Percentiles rank a stretch among this genome's conserved stretches.
Evolutionary conservation across 2,888 invertebrate species (phyloP).

Genomic region (Tolmerus cingulatus): DNA sequence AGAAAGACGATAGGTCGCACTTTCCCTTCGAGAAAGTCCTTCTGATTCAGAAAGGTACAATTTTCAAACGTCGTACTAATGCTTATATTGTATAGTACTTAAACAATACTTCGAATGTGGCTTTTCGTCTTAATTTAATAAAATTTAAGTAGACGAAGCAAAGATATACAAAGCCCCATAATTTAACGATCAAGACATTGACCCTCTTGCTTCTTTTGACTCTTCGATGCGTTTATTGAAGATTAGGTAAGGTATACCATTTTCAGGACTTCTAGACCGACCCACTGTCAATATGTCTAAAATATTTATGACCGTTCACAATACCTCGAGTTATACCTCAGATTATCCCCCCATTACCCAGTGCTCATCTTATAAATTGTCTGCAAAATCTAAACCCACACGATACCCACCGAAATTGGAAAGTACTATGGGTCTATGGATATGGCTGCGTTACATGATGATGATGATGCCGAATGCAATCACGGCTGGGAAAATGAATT

Average conservation of each 20-base stretch:
- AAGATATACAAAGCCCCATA: background rate
- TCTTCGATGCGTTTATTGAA: background rate
- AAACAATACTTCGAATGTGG: background rate
- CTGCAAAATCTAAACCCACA: constrained; percentile 10
- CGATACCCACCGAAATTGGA: background rate
- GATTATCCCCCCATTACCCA: background rate
- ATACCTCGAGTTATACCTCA: background rate
- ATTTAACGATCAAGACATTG: background rate
- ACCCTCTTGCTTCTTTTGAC: background rate
- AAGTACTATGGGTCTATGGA: background rate
- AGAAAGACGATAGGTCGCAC: background rate
- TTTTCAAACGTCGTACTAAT: background rate
- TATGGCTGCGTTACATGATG: background rate
- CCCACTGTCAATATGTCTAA: background rate
- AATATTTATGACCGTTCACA: background rate
- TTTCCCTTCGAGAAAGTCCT: background rate
- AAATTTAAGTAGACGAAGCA: background rate
- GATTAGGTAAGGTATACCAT: background rate
- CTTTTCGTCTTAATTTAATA: background rate
- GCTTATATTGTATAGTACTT: background rate
- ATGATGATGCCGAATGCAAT: background rate
- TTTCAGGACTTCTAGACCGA: background rate
- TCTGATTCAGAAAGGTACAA: background rate
- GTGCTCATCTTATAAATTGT: background rate
- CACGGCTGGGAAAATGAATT: background rate